phyloP scores from a whole-genome alignment of 2,113 vertebrate species.

The Amazona guildingii region DNA sequence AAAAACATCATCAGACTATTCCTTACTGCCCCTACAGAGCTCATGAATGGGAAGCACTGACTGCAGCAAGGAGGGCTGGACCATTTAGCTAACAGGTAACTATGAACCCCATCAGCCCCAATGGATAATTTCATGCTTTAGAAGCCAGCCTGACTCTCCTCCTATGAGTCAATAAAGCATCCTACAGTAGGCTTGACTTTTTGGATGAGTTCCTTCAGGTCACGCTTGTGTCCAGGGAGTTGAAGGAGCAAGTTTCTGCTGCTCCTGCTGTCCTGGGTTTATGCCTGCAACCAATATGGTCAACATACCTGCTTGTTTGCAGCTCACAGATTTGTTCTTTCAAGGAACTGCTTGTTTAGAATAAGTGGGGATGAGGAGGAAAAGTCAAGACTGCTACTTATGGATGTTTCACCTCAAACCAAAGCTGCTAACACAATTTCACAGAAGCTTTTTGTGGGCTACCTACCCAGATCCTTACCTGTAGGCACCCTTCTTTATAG shows the following conservation, averaged over 20 bases:
- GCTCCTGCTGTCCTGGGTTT: neutral
- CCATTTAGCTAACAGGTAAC: neutral
- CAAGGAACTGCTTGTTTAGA: neutral
- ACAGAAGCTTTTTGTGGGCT: neutral
- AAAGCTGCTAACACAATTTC: neutral
- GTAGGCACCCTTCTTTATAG: neutral
- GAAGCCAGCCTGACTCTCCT: neutral
- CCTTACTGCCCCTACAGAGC: neutral
- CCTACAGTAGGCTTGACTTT: neutral
- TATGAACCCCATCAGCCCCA: neutral
- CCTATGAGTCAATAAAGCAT: neutral
- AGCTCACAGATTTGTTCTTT: neutral
- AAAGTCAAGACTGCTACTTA: neutral
- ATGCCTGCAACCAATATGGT: accelerated
- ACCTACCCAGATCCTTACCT: neutral
- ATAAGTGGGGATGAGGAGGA: neutral
- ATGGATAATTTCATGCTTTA: neutral
- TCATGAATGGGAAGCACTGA: neutral
- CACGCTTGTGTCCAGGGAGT: neutral
- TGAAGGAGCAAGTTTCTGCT: neutral
- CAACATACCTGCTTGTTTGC: neutral
- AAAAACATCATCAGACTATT: neutral
- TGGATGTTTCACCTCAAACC: neutral
- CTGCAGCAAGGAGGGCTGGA: neutral
- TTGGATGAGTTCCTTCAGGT: neutral